These are phyloP conservation scores for Pseudolaguvia tuberculata DNA, from an alignment of 2,113 vertebrate genomes.

Conservation along the genomic window DNA sequence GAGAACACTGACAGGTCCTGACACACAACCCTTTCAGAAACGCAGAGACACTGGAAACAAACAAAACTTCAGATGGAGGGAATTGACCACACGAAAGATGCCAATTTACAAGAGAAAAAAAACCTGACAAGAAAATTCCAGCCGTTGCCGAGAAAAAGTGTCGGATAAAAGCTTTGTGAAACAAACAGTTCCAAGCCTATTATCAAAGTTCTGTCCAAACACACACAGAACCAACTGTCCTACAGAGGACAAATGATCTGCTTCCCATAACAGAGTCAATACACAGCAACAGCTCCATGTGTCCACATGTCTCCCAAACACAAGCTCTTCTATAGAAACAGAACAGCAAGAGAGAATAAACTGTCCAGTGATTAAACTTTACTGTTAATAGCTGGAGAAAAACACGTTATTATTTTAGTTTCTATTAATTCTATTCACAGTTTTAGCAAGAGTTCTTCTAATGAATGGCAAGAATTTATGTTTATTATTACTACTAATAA, in stretches of 20 bases:
- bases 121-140: background rate
- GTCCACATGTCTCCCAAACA: background rate
- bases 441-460: no score
- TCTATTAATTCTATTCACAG: no score
- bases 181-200: background rate
- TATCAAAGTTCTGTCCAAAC: background rate
- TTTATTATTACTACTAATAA: no score
- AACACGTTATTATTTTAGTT: no score
- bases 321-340: no score
- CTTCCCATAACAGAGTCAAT: background rate
- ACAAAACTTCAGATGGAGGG: conserved; percentile 2
- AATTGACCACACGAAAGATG: background rate
- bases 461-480: no score
- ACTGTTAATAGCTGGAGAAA: no score
- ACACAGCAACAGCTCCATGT: no score
- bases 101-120: conserved; percentile 11
- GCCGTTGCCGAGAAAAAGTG: background rate
- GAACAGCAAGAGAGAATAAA: no score
- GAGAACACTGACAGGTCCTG: conserved; percentile 19
- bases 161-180: conserved; percentile 3
- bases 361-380: no score
- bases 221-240: background rate
- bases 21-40: conserved; percentile 4
- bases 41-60: conserved; percentile 3
- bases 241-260: background rate